Evolutionary conservation across 1,140 invertebrate genomes (phyloP).

Genomic region (Reticulitermes speratus): DNA sequence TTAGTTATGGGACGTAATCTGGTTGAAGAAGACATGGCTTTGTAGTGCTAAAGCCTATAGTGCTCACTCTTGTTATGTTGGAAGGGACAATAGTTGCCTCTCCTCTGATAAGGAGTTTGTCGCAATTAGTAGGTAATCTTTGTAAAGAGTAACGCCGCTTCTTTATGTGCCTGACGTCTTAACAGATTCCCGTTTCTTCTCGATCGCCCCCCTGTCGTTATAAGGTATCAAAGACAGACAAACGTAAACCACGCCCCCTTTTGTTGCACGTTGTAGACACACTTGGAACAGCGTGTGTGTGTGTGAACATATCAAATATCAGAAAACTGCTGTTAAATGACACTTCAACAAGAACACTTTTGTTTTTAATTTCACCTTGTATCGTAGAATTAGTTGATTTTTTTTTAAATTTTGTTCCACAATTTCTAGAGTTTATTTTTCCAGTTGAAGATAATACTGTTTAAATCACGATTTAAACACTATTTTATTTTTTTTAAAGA

Average conservation of each 20-base stretch:
- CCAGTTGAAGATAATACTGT: too few species aligned
- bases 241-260: conserved; percentile 11
- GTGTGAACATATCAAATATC: too few species aligned
- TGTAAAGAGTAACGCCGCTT: background rate
- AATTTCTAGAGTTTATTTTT: background rate
- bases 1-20: background rate
- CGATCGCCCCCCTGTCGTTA: background rate
- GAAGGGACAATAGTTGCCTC: background rate
- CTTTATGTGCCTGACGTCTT: background rate
- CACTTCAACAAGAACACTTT: background rate
- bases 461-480: background rate
- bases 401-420: background rate
- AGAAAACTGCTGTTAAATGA: background rate
- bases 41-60: background rate
- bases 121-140: too few species aligned
- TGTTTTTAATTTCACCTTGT: background rate
- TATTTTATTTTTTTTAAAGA: background rate
- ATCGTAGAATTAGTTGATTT: background rate
- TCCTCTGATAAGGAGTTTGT: background rate
- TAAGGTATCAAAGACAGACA: background rate
- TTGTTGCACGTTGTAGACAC: background rate
- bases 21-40: background rate
- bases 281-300: background rate
- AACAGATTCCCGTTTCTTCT: background rate
- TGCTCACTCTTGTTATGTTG: background rate